Conservation (phyloP, 2,113 vertebrate species). For the Clarias macrocephalus region DNA sequence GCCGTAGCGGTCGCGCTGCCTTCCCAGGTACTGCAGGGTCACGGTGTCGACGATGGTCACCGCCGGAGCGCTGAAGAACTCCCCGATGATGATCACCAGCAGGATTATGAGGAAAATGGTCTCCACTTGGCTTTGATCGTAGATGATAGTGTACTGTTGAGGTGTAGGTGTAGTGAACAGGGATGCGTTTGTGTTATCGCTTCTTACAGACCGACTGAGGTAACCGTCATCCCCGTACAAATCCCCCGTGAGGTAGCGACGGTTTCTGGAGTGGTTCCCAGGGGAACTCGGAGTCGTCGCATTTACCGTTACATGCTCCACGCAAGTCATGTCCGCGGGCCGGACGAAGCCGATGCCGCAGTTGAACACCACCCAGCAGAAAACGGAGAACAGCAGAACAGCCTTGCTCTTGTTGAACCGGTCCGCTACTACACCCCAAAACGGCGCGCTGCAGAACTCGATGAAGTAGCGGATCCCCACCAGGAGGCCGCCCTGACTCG, state of each 20-base stretch:
- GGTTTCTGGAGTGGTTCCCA: slow-evolving; percentile 38
- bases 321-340: slow-evolving; percentile 85
- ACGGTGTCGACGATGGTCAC: slow-evolving; percentile 96
- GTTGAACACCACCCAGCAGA: slow-evolving; percentile 97
- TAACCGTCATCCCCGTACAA: neutral
- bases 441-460: slow-evolving; percentile 97
- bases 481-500: slow-evolving; percentile 89
- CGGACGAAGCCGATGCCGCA: slow-evolving; percentile 90
- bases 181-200: slow-evolving; percentile 15
- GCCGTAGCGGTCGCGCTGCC: slow-evolving; percentile 90
- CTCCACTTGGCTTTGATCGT: slow-evolving; percentile 83
- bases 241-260: slow-evolving; percentile 22
- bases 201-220: slow-evolving; percentile 33
- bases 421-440: slow-evolving; percentile 96
- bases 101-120: slow-evolving; percentile 91
- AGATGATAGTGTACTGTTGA: slow-evolving; percentile 57
- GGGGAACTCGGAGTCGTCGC: neutral
- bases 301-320: slow-evolving; percentile 60
- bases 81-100: slow-evolving; percentile 91
- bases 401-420: slow-evolving; percentile 92
- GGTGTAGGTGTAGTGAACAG: slow-evolving; percentile 9
- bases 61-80: slow-evolving; percentile 96
- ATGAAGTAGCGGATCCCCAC: slow-evolving; percentile 98
- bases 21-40: slow-evolving; percentile 92
- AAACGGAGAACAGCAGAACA: slow-evolving; percentile 89